Percentiles rank a stretch among this genome's conserved stretches.
Conservation (phyloP, 2,888 invertebrate species). For the Scaptomyza reducta region DNA sequence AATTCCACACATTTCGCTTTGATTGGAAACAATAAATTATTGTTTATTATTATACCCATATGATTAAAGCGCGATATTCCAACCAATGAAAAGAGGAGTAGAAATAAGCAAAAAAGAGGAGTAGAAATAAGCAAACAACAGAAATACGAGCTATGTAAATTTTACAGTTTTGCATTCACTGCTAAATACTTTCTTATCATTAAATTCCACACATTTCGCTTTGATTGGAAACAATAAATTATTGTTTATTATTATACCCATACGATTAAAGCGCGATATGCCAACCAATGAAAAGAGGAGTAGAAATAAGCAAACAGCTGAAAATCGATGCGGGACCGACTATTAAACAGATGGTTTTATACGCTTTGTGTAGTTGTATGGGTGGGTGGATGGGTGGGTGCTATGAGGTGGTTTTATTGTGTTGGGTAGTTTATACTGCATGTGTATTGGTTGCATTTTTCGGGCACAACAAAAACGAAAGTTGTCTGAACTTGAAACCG, state of each 20-base stretch:
- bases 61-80: too few species aligned
- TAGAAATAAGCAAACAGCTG: slow-evolving; percentile 29
- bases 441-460: slow-evolving; percentile 54
- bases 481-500: slow-evolving; percentile 74
- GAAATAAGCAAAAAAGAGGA: background rate
- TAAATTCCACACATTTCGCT: background rate
- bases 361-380: slow-evolving; percentile 25
- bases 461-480: slow-evolving; percentile 73
- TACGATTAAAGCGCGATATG: too few species aligned
- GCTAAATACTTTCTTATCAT: too few species aligned
- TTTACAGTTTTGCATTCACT: too few species aligned
- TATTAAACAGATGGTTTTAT: slow-evolving; percentile 56
- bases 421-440: slow-evolving; percentile 5
- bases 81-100: background rate
- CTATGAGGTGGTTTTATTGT: slow-evolving; percentile 1
- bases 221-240: too few species aligned
- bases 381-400: slow-evolving; percentile 7
- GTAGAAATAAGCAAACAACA: too few species aligned
- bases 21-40: too few species aligned
- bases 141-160: too few species aligned
- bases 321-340: slow-evolving; percentile 47
- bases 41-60: too few species aligned
- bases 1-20: background rate
- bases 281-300: background rate
- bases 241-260: too few species aligned